A percentile compares a stretch with the other conserved stretches of the same genome.
These are phyloP conservation scores for Pantherophis guttatus DNA, from an alignment of 2,113 vertebrate genomes.

Conservation along the genomic window DNA sequence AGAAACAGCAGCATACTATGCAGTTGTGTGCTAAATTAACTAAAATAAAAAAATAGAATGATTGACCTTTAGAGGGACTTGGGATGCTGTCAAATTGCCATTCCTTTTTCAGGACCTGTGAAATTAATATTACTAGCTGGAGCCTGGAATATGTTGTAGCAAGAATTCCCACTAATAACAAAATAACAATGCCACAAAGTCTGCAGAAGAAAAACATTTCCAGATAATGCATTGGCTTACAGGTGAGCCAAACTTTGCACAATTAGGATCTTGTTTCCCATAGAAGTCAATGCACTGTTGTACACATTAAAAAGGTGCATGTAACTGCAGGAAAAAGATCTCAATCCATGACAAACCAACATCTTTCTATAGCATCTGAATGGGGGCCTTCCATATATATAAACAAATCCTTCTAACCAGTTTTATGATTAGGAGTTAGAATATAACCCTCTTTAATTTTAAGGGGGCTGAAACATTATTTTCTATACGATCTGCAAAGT, in stretches of 20 bases:
- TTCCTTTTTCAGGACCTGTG: not conserved
- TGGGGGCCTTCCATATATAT: not conserved
- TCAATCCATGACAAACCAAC: not conserved
- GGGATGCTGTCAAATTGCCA: not conserved
- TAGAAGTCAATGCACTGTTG: not conserved
- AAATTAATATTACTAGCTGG: not conserved
- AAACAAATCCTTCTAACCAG: not conserved
- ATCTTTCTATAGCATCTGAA: not conserved
- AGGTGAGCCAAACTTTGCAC: not conserved
- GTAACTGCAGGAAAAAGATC: not conserved
- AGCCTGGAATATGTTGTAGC: not conserved
- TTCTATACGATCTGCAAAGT: conserved; percentile 24
- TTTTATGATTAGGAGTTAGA: not conserved
- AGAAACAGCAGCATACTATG: not conserved
- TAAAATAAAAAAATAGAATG: not conserved
- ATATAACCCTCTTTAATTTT: not conserved
- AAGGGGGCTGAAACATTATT: not conserved
- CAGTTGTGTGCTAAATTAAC: not conserved
- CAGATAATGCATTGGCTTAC: not conserved
- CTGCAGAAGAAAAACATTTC: not conserved
- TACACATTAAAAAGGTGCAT: not conserved
- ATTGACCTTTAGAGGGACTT: not conserved
- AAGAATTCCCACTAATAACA: not conserved
- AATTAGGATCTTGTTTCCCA: not conserved
- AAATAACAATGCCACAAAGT: not conserved